phyloP scores from a whole-genome alignment of 35 echinoderm and acorn worm species.

The Ptychodera flava region DNA sequence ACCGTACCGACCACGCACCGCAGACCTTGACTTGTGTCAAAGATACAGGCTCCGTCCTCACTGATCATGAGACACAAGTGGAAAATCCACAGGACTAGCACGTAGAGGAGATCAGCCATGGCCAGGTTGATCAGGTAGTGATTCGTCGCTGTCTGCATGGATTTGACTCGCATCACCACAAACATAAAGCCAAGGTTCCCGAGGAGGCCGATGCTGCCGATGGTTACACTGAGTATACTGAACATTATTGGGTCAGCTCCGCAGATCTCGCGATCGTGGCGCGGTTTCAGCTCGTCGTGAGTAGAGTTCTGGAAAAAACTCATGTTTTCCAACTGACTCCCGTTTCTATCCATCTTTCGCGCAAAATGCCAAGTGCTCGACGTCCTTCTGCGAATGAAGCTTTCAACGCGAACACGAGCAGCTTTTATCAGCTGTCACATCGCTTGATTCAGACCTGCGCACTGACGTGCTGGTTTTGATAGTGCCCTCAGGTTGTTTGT shows the following conservation, averaged over 20 bases:
- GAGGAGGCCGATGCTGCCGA: neutral
- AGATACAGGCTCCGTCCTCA: neutral
- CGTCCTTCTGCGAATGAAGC: too few species aligned
- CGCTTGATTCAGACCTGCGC: too few species aligned
- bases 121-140: neutral
- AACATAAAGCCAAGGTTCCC: constrained; percentile 3
- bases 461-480: too few species aligned
- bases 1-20: neutral
- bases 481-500: too few species aligned
- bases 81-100: neutral
- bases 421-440: too few species aligned
- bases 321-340: too few species aligned
- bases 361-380: too few species aligned
- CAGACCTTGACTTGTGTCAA: neutral
- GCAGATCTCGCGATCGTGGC: too few species aligned
- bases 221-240: neutral
- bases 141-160: constrained; percentile 6
- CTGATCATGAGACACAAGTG: neutral
- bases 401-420: too few species aligned
- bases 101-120: neutral
- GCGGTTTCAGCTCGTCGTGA: too few species aligned
- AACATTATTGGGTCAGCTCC: neutral
- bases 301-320: too few species aligned
- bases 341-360: too few species aligned
- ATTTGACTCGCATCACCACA: constrained; percentile 5